phyloP scores from a whole-genome alignment of 1,140 invertebrate species.

The Muscidifurax raptorellus region DNA sequence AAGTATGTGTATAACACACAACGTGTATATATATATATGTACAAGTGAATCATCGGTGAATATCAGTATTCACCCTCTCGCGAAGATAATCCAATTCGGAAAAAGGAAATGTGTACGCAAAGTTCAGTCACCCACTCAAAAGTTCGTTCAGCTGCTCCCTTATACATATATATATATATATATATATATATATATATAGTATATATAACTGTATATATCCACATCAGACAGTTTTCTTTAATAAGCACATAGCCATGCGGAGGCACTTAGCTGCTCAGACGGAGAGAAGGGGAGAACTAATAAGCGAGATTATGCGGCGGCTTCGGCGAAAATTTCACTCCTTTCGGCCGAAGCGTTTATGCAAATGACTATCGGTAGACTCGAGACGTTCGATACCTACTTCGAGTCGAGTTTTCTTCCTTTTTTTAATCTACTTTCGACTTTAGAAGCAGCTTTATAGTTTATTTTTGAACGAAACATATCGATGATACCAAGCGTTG shows the following conservation, averaged over 20 bases:
- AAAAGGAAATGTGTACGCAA: not conserved
- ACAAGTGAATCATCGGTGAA: not conserved
- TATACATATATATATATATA: no score
- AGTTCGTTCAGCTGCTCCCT: not conserved
- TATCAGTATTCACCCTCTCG: not conserved
- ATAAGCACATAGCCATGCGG: slow-evolving; percentile 27
- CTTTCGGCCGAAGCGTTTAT: slow-evolving; percentile 38
- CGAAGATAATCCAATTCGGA: not conserved
- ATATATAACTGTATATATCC: no score
- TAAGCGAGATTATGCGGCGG: slow-evolving; percentile 12
- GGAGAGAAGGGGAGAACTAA: not conserved
- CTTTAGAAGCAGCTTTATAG: no score
- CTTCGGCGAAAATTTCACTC: slow-evolving; percentile 37
- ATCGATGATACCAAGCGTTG: no score
- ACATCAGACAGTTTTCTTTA: slow-evolving; percentile 30
- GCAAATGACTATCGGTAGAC: slow-evolving; percentile 17
- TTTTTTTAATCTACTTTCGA: not conserved
- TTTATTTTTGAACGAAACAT: no score
- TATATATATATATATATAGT: no score
- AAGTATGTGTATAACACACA: not conserved
- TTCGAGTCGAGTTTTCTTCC: not conserved
- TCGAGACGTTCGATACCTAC: not conserved
- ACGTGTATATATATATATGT: no score
- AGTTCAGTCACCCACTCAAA: not conserved
- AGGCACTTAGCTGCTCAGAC: not conserved